Evolutionary conservation across 2,797 vertebrate genomes (phyloP).

Genomic region (Pipistrellus nathusii): DNA sequence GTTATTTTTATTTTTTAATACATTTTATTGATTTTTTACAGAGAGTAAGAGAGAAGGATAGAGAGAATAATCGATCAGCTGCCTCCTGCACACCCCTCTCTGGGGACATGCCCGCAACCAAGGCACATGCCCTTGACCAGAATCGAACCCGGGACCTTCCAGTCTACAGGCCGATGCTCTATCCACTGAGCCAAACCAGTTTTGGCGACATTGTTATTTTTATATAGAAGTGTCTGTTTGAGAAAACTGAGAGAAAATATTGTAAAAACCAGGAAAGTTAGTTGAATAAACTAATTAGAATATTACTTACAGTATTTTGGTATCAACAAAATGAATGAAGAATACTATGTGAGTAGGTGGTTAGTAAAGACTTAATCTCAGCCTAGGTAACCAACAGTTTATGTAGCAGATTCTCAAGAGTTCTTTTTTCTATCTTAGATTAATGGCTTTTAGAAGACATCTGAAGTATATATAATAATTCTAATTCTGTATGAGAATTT

Average conservation of each 20-base stretch:
- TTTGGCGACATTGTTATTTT: not conserved
- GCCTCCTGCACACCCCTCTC: too few relatives aligned
- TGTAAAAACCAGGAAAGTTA: not conserved
- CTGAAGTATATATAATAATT: not conserved
- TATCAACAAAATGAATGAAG: not conserved
- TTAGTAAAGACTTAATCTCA: not conserved
- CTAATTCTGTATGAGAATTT: slow-evolving; percentile 4
- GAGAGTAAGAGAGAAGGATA: too few relatives aligned
- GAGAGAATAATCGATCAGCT: too few relatives aligned
- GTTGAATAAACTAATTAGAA: slow-evolving; percentile 5
- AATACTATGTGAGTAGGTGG: not conserved
- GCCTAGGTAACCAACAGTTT: not conserved
- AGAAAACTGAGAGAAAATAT: not conserved
- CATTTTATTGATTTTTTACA: too few relatives aligned
- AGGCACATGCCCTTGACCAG: too few relatives aligned
- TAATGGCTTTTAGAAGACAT: not conserved
- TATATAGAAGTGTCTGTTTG: not conserved
- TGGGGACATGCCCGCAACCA: too few relatives aligned
- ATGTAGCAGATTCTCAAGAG: not conserved
- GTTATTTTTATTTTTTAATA: not conserved
- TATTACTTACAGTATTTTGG: not conserved
- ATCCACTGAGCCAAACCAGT: too few relatives aligned
- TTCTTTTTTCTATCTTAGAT: slow-evolving; percentile 25
- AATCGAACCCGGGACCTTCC: too few relatives aligned
- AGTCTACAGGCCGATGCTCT: too few relatives aligned